Evolutionary conservation across 2,797 vertebrate genomes (phyloP).

Genomic region (Dryobates pubescens): DNA sequence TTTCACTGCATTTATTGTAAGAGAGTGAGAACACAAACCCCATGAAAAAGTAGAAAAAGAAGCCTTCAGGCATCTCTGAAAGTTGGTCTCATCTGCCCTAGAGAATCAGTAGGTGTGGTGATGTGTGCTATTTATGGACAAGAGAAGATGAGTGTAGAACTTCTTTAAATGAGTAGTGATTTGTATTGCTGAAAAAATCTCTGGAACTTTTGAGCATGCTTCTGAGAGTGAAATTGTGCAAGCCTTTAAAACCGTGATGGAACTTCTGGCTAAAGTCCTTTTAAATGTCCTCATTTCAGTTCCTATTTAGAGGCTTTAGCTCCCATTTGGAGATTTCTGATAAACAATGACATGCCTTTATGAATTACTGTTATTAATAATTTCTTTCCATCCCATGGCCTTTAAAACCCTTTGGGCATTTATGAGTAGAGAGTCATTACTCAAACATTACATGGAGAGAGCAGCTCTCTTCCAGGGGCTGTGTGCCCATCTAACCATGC

Average conservation of each 20-base stretch:
- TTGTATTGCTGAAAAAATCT: neutral
- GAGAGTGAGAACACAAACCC: neutral
- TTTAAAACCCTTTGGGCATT: neutral
- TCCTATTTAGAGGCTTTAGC: neutral
- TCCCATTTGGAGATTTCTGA: neutral
- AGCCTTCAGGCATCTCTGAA: neutral
- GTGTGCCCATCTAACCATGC: accelerated
- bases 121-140: neutral
- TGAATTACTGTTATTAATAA: neutral
- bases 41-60: neutral
- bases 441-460: neutral
- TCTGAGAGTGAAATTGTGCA: neutral
- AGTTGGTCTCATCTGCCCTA: neutral
- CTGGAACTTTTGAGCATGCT: neutral
- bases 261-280: neutral
- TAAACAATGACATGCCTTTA: neutral
- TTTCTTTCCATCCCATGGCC: neutral
- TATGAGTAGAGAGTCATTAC: neutral
- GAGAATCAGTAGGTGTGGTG: neutral
- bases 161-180: neutral
- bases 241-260: neutral
- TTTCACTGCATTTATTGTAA: neutral
- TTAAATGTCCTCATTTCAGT: neutral
- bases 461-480: neutral
- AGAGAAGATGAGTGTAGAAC: neutral